phyloP scores from a whole-genome alignment of 2,797 vertebrate species.

The Lepilemur septentrionalis region DNA sequence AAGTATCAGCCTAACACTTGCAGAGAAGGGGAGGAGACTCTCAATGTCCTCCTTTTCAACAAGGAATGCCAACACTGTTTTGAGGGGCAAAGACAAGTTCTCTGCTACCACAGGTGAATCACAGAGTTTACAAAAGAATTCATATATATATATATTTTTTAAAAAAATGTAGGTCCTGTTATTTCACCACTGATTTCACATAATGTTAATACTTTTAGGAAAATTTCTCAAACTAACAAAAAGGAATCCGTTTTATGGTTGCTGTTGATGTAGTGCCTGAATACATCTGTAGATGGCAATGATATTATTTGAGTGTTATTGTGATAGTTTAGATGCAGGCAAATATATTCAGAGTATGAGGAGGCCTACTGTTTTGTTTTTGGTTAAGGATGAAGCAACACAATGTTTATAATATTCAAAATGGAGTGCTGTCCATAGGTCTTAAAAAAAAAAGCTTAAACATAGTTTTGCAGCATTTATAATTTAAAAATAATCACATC shows the following conservation, averaged over 20 bases:
- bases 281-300: background rate
- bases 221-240: background rate
- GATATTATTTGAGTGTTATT: background rate
- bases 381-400: background rate
- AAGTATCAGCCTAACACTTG: background rate
- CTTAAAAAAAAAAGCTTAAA: background rate
- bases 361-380: background rate
- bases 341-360: background rate
- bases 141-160: background rate
- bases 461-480: background rate
- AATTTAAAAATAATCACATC: background rate
- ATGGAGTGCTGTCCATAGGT: background rate
- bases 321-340: background rate
- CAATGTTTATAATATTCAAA: background rate
- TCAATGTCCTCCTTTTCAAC: accelerated
- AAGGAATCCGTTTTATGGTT: background rate
- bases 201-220: background rate
- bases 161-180: background rate
- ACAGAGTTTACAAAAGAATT: background rate
- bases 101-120: background rate
- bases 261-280: background rate
- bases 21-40: background rate
- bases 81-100: background rate
- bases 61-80: background rate
- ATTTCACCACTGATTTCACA: background rate